Evolutionary conservation across 2,113 vertebrate species (phyloP).

Genomic region (Myotis brandtii): DNA sequence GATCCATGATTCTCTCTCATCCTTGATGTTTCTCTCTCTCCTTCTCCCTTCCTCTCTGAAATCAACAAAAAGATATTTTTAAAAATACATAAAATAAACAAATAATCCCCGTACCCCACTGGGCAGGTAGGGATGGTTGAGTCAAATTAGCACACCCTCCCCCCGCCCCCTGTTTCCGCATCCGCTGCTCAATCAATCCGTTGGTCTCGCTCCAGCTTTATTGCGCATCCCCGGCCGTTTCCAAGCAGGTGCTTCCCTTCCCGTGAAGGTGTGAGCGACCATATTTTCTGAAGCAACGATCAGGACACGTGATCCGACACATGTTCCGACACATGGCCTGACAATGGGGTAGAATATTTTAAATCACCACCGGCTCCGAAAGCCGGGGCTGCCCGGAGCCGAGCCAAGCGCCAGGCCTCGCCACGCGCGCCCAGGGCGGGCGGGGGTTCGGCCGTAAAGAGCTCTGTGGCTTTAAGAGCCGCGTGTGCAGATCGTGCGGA

Average conservation of each 20-base stretch:
- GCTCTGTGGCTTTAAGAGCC: slow-evolving; percentile 34
- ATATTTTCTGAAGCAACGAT: slow-evolving; percentile 73
- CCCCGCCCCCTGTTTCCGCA: not conserved
- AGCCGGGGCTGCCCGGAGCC: not conserved
- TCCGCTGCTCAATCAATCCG: not conserved
- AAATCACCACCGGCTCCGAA: slow-evolving; percentile 11
- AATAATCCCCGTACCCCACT: not conserved
- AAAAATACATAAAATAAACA: not conserved
- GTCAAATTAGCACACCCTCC: not conserved
- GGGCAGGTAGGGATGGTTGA: not conserved
- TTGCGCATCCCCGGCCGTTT: slow-evolving; percentile 27
- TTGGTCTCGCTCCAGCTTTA: not conserved
- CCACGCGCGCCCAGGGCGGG: not conserved
- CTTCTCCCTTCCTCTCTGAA: too few relatives aligned
- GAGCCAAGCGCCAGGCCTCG: not conserved
- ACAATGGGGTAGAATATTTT: slow-evolving; percentile 73
- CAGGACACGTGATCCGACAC: slow-evolving; percentile 71
- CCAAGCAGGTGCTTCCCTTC: slow-evolving; percentile 72
- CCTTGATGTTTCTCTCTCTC: too few relatives aligned
- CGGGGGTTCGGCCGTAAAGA: slow-evolving; percentile 50
- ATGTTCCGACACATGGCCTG: slow-evolving; percentile 78
- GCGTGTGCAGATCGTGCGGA: slow-evolving; percentile 41
- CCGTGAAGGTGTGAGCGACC: slow-evolving; percentile 73
- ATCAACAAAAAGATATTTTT: too few relatives aligned
- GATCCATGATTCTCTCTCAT: too few relatives aligned